These are phyloP conservation scores for Rattus rattus DNA, from an alignment of 2,113 vertebrate species.

Conservation along the genomic window DNA sequence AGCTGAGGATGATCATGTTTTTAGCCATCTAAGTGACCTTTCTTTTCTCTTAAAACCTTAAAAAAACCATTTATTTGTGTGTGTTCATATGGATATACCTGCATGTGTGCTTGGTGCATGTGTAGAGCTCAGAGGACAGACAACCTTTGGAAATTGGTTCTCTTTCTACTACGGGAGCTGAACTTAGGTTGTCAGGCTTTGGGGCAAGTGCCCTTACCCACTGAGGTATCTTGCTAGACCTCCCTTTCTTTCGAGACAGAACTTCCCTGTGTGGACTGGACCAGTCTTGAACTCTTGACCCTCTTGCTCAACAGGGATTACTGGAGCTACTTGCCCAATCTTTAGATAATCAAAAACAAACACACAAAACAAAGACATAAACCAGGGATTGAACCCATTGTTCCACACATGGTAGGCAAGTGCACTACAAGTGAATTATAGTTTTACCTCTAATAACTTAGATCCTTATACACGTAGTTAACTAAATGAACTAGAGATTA, in stretches of 20 bases:
- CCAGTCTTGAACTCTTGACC: neutral
- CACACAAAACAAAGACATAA: neutral
- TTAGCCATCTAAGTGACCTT: neutral
- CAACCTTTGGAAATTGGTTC: neutral
- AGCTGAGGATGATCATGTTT: no score
- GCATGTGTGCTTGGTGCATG: neutral
- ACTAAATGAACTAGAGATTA: neutral
- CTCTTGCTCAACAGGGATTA: neutral
- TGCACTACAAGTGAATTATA: neutral
- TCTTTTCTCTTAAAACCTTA: neutral
- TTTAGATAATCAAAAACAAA: neutral
- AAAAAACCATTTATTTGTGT: neutral
- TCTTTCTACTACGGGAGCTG: no score
- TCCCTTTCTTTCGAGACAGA: neutral
- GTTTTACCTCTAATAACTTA: neutral
- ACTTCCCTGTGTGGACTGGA: neutral
- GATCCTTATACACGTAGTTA: neutral
- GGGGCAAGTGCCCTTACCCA: neutral
- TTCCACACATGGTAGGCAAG: neutral
- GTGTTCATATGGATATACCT: accelerated
- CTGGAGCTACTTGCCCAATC: neutral
- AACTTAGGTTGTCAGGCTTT: neutral
- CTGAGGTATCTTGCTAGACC: neutral
- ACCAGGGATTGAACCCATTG: neutral
- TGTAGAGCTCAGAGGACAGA: neutral